Evolutionary conservation across 2,113 vertebrate species (phyloP).

Genomic region (Orthonyx spaldingii): DNA sequence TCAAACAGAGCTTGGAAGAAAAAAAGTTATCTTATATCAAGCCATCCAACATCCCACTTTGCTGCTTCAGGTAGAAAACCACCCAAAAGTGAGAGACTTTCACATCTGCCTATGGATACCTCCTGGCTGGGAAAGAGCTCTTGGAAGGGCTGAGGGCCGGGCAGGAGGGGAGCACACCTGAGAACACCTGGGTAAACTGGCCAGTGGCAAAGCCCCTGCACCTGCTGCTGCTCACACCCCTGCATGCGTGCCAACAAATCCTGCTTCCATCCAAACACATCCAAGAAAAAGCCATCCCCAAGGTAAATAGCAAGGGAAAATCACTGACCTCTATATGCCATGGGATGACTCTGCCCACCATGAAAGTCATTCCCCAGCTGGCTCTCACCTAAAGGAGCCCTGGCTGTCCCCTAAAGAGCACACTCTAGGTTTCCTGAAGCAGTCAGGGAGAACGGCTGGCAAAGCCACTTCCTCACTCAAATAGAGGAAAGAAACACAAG

Average conservation of each 20-base stretch:
- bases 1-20: not conserved
- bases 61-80: not conserved
- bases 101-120: not conserved
- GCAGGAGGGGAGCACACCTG: not conserved
- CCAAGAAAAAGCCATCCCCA: not conserved
- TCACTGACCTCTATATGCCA: not conserved
- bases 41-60: not conserved
- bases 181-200: not conserved
- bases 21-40: not conserved
- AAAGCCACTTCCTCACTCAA: not conserved
- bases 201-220: too few species aligned
- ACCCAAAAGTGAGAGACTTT: not conserved
- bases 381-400: not conserved
- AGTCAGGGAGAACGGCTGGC: fast-evolving
- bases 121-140: not conserved
- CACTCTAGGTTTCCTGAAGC: not conserved
- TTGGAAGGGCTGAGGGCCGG: not conserved
- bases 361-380: not conserved
- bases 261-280: not conserved
- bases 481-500: not conserved
- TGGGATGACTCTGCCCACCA: not conserved
- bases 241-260: not conserved
- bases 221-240: not conserved
- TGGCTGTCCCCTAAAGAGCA: not conserved
- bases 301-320: not conserved